A percentile compares a stretch with the other conserved stretches of the same genome.
Evolutionary conservation across 2,113 vertebrate genomes (phyloP).

Genomic region (Tympanuchus pallidicinctus): DNA sequence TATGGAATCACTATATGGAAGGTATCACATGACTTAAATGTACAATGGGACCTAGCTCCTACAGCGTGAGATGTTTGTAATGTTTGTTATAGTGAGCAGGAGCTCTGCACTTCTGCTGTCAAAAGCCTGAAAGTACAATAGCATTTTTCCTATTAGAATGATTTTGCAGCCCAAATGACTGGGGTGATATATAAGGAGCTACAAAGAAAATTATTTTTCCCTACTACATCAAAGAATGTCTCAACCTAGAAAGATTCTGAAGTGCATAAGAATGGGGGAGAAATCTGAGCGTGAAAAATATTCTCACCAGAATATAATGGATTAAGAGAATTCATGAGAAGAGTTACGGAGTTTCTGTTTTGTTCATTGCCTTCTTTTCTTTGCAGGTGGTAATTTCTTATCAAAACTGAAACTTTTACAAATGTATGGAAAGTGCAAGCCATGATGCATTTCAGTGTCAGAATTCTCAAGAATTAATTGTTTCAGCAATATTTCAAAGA

Average conservation of each 20-base stretch:
- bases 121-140: background rate
- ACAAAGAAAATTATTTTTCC: conserved; percentile 28
- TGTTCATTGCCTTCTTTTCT: rapidly evolving
- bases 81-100: background rate
- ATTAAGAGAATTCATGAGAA: conserved; percentile 6
- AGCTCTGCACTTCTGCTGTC: background rate
- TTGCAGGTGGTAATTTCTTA: background rate
- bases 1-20: background rate
- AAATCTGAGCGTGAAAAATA: conserved; percentile 25
- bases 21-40: background rate
- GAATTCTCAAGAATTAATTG: background rate
- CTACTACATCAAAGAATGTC: background rate
- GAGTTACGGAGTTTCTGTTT: background rate
- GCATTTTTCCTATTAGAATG: background rate
- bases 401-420: background rate
- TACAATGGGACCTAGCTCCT: background rate
- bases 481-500: background rate
- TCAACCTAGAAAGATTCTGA: background rate
- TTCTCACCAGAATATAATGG: conserved; percentile 16
- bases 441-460: rapidly evolving
- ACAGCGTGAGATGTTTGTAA: background rate
- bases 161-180: background rate
- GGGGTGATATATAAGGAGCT: background rate
- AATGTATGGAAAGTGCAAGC: background rate
- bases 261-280: background rate